Evolutionary conservation across 53 echinoderm and acorn worm genomes (phyloP).

Genomic region (Echinometra lucunter): DNA sequence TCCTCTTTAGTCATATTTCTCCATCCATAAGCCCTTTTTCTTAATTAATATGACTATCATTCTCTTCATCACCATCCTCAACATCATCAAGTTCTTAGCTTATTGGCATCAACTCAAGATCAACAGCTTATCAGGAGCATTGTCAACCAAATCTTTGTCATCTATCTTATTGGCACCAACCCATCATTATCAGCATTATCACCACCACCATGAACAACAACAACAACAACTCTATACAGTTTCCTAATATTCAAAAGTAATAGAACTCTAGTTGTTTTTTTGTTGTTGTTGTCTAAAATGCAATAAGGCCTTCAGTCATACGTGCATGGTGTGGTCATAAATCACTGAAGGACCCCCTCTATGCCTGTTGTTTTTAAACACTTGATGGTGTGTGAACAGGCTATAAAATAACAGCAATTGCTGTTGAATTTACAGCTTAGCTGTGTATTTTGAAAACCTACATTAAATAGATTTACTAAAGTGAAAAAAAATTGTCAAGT

Average conservation of each 20-base stretch:
- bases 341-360: neutral
- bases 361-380: slow-evolving; percentile 5
- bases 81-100: neutral
- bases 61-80: neutral
- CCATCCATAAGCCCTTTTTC: neutral
- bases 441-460: neutral
- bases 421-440: neutral
- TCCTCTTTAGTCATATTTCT: too few species aligned
- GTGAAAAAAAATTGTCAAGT: too few species aligned
- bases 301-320: neutral
- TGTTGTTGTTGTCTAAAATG: neutral
- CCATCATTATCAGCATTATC: neutral
- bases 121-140: neutral
- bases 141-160: neutral
- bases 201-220: neutral
- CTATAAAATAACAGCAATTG: slow-evolving; percentile 5
- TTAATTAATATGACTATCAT: neutral
- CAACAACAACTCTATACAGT: too few species aligned
- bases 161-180: neutral
- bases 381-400: slow-evolving; percentile 1
- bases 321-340: neutral
- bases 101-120: neutral
- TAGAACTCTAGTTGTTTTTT: too few species aligned
- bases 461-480: neutral
- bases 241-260: too few species aligned